Base-by-base conservation (phyloP, 2,888 invertebrate genomes). In the Embidobia sp. region DNA sequence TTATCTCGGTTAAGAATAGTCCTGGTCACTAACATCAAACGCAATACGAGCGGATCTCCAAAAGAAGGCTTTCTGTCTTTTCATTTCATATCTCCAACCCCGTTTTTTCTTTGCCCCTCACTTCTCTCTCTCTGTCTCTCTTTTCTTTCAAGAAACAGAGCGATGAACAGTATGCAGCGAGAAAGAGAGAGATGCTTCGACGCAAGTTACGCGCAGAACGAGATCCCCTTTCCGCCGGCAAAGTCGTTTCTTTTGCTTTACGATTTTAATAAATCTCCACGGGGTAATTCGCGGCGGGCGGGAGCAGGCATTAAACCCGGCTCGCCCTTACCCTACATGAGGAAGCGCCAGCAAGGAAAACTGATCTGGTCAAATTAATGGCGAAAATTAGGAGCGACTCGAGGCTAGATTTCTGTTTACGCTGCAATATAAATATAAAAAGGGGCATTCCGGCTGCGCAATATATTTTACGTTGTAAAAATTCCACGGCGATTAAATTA, bases 251-350 rank as follows among this genome's bases (percentile, higher is more conserved):
- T 87, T 85, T 85, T 85, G 85, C 83, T 88, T 87, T 87, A 88
- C 87, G 86, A 85, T 88, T 88, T 87, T 88, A 87, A 88, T 88
- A 88, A 88, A 88, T 88, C 88, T 88, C 84, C 80, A 82, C 82
- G 84, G 84, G 84, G 86, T 87, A 86, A 87, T 87, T 88, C 87
- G 86, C 84, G 85, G 86, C 82, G 85, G 81, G 82, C 82, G 78
- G 82, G 81, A 82, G 80, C 83, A 79, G 80, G 81, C 87, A 85
- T 88, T 88, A 88, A 87, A 84, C 80, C 80, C 79, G 44, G 42
- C 61, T 79, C 55, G 53, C 44, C 78, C 75, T 63, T 44, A 16
- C 64, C 61, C 40, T n/a, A 44, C 33, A 19, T 33, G 46, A 37
- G 46, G 48, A 63, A 55, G 66, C 53, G 37, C 33, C 40, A 40